Evolutionary conservation across 2,888 invertebrate species (phyloP).

Genomic region (Cremastobaeus sp.): DNA sequence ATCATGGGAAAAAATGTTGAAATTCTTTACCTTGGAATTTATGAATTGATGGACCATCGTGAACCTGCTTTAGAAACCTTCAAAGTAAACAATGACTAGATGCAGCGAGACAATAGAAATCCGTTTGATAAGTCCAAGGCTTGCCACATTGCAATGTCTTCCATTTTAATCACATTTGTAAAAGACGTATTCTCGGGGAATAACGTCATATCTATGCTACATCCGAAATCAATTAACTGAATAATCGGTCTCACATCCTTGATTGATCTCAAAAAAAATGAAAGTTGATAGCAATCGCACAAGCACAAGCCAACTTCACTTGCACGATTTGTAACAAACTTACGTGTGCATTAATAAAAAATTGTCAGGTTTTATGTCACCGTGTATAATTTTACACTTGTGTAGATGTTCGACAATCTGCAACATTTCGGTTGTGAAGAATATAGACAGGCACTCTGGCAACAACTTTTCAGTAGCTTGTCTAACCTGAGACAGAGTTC

Average conservation of each 20-base stretch:
- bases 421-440: constrained; percentile 89
- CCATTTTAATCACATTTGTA: constrained; percentile 86
- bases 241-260: constrained; percentile 84
- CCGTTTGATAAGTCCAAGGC: constrained; percentile 97
- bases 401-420: constrained; percentile 91
- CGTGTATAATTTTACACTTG: constrained; percentile 93
- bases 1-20: no score
- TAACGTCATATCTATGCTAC: constrained; percentile 94
- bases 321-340: no score
- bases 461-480: constrained; percentile 84
- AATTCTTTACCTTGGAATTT: constrained; percentile 86
- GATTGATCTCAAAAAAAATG: constrained; percentile 79
- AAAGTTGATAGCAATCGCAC: no score
- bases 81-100: constrained; percentile 91
- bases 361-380: constrained; percentile 97
- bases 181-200: constrained; percentile 89
- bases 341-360: constrained; percentile 88
- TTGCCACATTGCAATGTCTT: constrained; percentile 89
- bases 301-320: no score
- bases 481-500: constrained; percentile 88
- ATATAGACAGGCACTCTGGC: constrained; percentile 86
- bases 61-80: constrained; percentile 83
- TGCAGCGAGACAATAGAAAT: constrained; percentile 92
- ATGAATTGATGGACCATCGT: constrained; percentile 85
- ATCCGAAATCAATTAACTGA: constrained; percentile 95